A percentile compares a stretch with the other conserved stretches of the same genome.
phyloP scores from a whole-genome alignment of 1,140 invertebrate species.

The Bombus ignitus region DNA sequence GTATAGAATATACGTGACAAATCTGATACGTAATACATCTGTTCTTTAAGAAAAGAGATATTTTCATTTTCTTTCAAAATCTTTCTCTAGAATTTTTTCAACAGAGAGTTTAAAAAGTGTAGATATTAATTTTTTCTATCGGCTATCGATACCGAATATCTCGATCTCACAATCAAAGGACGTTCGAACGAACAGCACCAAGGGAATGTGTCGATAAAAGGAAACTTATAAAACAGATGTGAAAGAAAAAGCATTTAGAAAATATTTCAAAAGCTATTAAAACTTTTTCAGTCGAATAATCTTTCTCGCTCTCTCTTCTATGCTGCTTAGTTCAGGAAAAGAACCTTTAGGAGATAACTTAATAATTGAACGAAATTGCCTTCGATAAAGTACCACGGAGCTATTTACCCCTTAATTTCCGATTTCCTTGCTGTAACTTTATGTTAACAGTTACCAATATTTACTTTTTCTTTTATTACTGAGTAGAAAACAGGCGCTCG shows the following conservation, averaged over 20 bases:
- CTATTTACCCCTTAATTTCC: constrained; percentile 5
- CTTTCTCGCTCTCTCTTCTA: not conserved
- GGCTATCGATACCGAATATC: not conserved
- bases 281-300: constrained; percentile 17
- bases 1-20: too few species aligned
- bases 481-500: too few species aligned
- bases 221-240: not conserved
- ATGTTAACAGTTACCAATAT: constrained; percentile 7
- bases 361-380: constrained; percentile 27
- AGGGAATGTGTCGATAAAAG: not conserved
- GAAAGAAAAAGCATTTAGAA: not conserved
- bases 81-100: not conserved
- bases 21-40: not conserved
- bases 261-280: constrained; percentile 18
- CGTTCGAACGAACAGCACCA: not conserved
- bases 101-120: not conserved
- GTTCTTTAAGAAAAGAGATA: not conserved
- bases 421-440: not conserved
- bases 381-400: not conserved
- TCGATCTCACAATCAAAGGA: not conserved
- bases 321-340: not conserved
- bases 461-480: not conserved
- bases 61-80: not conserved
- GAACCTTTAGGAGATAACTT: constrained; percentile 11
- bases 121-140: not conserved